phyloP scores from a whole-genome alignment of 1,140 invertebrate species.

The Orius insidiosus region DNA sequence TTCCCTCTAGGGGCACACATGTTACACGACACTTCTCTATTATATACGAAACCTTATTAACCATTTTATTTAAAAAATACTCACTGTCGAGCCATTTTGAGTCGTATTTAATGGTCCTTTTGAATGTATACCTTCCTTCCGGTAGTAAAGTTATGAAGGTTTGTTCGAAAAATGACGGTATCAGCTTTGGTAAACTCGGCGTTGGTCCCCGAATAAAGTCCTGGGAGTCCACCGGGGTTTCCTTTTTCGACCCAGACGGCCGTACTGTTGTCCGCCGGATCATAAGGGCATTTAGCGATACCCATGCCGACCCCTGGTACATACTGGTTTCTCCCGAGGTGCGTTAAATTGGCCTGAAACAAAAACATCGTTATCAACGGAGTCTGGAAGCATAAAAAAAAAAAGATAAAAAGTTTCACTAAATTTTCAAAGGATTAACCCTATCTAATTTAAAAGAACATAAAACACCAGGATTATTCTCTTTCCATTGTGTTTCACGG shows the following conservation, averaged over 20 bases:
- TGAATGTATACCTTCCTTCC: conserved; percentile 60
- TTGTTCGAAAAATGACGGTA: conserved; percentile 88
- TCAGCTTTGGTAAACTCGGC: conserved; percentile 90
- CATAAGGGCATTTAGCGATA: conserved; percentile 85
- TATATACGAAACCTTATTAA: too few relatives aligned
- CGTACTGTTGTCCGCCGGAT: conserved; percentile 86
- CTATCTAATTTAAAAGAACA: too few relatives aligned
- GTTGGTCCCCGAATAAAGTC: conserved; percentile 85
- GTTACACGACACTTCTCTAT: too few relatives aligned
- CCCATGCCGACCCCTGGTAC: conserved; percentile 80
- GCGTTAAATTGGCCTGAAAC: conserved; percentile 53
- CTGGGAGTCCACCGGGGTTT: conserved; percentile 72
- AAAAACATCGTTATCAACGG: conserved; percentile 20
- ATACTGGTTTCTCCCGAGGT: conserved; percentile 59
- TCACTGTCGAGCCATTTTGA: conserved; percentile 96
- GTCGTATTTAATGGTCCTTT: conserved; percentile 88
- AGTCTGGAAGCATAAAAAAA: too few relatives aligned
- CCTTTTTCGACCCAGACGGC: conserved; percentile 82
- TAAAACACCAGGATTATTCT: too few relatives aligned
- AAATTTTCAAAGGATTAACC: too few relatives aligned
- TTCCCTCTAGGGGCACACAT: too few relatives aligned
- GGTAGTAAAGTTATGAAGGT: conserved; percentile 70
- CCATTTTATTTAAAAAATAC: conserved; percentile 26
- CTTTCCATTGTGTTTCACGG: too few relatives aligned
- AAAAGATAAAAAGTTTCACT: too few relatives aligned